Conservation (phyloP, 2,797 vertebrate genomes). For the Sebastes dallii region DNA sequence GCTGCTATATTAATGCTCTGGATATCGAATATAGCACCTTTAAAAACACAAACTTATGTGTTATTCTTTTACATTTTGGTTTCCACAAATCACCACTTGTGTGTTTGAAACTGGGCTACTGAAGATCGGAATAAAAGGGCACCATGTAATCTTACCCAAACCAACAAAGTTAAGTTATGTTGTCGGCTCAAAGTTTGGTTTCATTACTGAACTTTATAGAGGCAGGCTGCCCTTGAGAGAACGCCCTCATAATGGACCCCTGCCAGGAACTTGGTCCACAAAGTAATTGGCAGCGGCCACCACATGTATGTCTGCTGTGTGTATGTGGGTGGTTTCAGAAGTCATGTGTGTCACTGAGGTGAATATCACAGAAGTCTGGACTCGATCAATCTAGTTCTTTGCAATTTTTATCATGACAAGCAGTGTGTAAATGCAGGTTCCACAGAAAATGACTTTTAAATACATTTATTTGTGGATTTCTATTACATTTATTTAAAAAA, state of each 20-base stretch:
- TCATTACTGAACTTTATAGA: slow-evolving; percentile 36
- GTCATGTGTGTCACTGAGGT: slow-evolving; percentile 23
- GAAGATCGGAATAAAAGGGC: not conserved
- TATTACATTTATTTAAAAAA: no score
- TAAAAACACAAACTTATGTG: not conserved
- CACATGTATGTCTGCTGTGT: slow-evolving; percentile 30
- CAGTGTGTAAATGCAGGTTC: no score
- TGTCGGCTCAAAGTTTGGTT: not conserved
- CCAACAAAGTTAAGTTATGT: not conserved
- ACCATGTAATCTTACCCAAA: not conserved
- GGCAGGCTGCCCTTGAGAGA: slow-evolving; percentile 27
- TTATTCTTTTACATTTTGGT: not conserved
- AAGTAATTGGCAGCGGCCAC: slow-evolving; percentile 37
- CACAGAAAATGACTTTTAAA: no score
- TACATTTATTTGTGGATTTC: no score
- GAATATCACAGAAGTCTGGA: not conserved
- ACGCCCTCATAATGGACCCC: slow-evolving; percentile 23
- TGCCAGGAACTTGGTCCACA: slow-evolving; percentile 17
- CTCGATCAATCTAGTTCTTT: not conserved
- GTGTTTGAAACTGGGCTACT: not conserved
- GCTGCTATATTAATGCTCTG: not conserved
- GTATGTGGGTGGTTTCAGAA: slow-evolving; percentile 5
- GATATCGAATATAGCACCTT: not conserved
- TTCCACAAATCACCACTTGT: not conserved
- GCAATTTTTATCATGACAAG: no score